Evolutionary conservation across 2,113 vertebrate species (phyloP), one percentile per base, ranked within the genome.

Genomic region (Microtus ochrogaster): DNA sequence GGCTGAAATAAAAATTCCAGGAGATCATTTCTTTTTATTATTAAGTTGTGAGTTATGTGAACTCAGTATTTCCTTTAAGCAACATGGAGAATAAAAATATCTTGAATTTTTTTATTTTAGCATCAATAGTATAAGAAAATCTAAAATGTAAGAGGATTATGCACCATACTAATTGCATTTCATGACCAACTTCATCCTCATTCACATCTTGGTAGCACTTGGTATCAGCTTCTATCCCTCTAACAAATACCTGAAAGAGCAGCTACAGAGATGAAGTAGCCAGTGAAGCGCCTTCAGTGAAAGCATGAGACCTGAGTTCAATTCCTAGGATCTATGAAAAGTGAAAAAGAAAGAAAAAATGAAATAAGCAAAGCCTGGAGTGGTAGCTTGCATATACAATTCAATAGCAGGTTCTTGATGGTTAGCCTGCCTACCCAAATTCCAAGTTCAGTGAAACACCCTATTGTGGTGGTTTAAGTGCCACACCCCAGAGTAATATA

Each of bases 1-100:
- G 65, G 39, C 16, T 77, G 6, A 19, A 70, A 93, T 86, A 92
- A 94, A 63, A 94, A 94, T 92, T 76, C n/a, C 33, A 88, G 92
- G 63, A 47, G 41, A 49, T 78, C 21, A 77, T 74, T 93, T 88
- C 76, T 72, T 83, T 89, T 89, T 76, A 72, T 83, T 85, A 85
- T 44, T 72, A 76, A 44, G 30, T 41, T 83, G 14, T 72, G 70
- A 66, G 47, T 96, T 90, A 44, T n/a, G 78, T 36, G 76, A 13
- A 26, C 28, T 7, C 90, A 30, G 61, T 94, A n/a, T 89, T 94
- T 88, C 65, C 73, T 81, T 93, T 73, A 87, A 92, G 63, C 36
- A 77, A 26, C 39, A 90, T 8, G 85, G 21, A 4, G 6, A 87
- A 47, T 85, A 66, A 22, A 17, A 7, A 30, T 61, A 30, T 61